A percentile compares a stretch with the other conserved stretches of the same genome.
These are phyloP conservation scores for Bacillus rossius DNA, from an alignment of 1,140 invertebrate species.

Conservation along the genomic window DNA sequence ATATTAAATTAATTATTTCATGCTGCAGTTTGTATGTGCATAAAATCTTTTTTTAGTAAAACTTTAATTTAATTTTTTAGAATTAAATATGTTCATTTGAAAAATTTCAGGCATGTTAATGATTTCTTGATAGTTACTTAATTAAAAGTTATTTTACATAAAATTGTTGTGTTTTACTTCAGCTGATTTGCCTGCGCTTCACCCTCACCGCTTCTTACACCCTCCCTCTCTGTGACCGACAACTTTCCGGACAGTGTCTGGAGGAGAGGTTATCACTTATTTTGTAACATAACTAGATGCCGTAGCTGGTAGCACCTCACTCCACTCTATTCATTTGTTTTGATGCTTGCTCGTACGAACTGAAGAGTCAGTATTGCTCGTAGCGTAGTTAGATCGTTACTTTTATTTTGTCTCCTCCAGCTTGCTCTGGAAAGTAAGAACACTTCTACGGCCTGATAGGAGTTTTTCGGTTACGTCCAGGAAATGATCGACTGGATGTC, in stretches of 20 bases:
- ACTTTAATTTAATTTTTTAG: no score
- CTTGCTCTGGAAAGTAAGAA: slow-evolving; percentile 52
- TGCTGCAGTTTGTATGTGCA: no score
- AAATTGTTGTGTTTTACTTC: no score
- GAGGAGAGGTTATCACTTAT: slow-evolving; percentile 36
- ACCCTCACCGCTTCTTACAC: slow-evolving; percentile 22
- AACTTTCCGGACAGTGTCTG: slow-evolving; percentile 50
- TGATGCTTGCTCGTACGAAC: neutral
- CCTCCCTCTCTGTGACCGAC: slow-evolving; percentile 35
- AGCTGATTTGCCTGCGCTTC: slow-evolving; percentile 19
- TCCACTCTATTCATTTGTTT: neutral
- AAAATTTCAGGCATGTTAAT: no score
- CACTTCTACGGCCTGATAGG: slow-evolving; percentile 66
- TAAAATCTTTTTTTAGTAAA: no score
- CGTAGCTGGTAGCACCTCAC: slow-evolving; percentile 10
- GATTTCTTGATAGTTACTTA: no score
- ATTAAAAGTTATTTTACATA: no score
- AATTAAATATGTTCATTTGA: no score
- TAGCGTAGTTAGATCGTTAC: neutral
- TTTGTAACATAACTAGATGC: neutral
- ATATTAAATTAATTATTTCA: no score
- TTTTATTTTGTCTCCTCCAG: slow-evolving; percentile 41
- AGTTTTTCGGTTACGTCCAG: slow-evolving; percentile 93
- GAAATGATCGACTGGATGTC: slow-evolving; percentile 98
- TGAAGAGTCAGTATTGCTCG: neutral